Percentiles rank a stretch among this genome's conserved stretches.
Evolutionary conservation across 2,113 vertebrate species (phyloP).

Genomic region (Pterophyllum scalare): DNA sequence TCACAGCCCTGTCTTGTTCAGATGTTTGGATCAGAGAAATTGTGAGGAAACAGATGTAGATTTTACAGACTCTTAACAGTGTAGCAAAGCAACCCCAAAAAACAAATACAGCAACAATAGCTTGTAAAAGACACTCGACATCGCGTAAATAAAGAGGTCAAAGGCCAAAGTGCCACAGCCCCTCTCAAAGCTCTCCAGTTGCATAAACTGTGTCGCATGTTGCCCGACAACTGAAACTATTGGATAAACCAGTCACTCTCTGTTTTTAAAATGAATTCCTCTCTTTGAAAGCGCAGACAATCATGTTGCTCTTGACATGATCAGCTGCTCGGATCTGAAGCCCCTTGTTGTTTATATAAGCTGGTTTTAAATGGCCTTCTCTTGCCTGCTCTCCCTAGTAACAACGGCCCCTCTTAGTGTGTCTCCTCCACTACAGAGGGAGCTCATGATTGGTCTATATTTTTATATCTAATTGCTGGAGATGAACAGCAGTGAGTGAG

Average conservation of each 20-base stretch:
- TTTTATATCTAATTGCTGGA: conserved; percentile 82
- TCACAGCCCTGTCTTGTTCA: neutral
- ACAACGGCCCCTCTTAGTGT: conserved; percentile 68
- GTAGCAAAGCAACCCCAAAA: neutral
- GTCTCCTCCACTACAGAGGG: conserved; percentile 55
- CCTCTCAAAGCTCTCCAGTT: neutral
- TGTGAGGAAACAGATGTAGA: neutral
- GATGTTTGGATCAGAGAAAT: neutral
- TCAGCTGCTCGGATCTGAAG: conserved; percentile 55
- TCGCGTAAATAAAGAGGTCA: neutral
- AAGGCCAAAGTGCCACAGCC: neutral
- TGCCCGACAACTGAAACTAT: neutral
- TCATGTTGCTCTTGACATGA: conserved; percentile 36
- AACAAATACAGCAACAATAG: rapidly evolving
- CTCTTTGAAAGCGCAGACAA: neutral
- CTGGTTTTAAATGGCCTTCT: conserved; percentile 37
- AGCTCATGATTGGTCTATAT: conserved; percentile 80
- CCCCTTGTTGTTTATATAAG: conserved; percentile 57
- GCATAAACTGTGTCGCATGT: neutral
- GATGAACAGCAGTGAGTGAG: conserved; percentile 73
- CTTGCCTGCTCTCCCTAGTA: conserved; percentile 74
- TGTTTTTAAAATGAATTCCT: neutral
- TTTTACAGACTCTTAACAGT: neutral
- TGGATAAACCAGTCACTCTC: neutral
- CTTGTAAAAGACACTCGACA: neutral